Base-by-base conservation (phyloP, 2,888 invertebrate genomes). In the Teleiodes luculella region DNA sequence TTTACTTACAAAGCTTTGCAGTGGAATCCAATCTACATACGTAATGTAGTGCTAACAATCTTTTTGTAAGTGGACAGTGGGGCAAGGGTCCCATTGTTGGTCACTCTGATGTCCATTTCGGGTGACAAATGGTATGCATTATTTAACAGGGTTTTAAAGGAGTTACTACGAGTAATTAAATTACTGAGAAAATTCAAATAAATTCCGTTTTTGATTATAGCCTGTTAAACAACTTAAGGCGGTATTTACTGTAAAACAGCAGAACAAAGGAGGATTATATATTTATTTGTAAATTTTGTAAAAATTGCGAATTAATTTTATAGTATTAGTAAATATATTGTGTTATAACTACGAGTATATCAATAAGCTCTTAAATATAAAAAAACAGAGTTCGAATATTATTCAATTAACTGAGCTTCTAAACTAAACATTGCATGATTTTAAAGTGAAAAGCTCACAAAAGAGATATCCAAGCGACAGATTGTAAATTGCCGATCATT, bases 21-120 rank as follows among this genome's bases (percentile, higher is more conserved):
- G 73, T 67, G 65, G 61, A 70, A 76, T 73, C 62, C 79, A 84
- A 86, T 87, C 79, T 87, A 79, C 86, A 86, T 87, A 76, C 74
- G 65, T 74, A 83, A 84, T 80, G 74, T 63, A 65, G 64, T 70
- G 66, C 73, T 75, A 74, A 74, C 74, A 67, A 76, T 73, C 80
- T 81, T 84, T 84, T 82, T 79, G 78, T 77, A 60, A 64, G 59
- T 57, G 69, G 70, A 67, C 66, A 67, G 56, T 68, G 63, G 75
- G 79, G 73, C 69, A 61, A 62, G 57, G 65, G 67, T 63, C 59
- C 73, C 65, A 78, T 80, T 81, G 79, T 76, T 70, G 76, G 78
- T 75, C 80, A 78, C 62, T 69, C 62, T 63, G 57, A 64, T 69
- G 79, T 76, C 83, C 78, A 72, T 72, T 75, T 74, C 69, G 75